Percentiles rank a stretch among this genome's conserved stretches.
phyloP scores from a whole-genome alignment of 2,113 vertebrate genomes.

The Pelmatolapia mariae region DNA sequence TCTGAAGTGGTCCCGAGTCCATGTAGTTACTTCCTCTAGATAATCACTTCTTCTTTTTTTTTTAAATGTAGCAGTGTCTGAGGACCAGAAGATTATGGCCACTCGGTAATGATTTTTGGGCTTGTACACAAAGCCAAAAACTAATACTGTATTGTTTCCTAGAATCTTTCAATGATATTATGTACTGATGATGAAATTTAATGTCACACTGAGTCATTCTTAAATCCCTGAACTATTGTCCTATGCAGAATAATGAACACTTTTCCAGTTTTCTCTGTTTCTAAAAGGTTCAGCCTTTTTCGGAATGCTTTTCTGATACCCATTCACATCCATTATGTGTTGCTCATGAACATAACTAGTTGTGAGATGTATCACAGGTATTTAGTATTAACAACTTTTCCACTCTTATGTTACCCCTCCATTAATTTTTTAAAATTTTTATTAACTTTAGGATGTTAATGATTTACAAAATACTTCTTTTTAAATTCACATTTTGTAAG shows the following conservation, averaged over 20 bases:
- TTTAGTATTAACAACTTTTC: neutral
- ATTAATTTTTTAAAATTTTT: rapidly evolving
- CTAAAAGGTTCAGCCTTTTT: neutral
- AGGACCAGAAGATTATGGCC: neutral
- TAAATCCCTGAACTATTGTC: neutral
- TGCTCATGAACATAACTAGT: neutral
- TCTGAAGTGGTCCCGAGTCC: neutral
- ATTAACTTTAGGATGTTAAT: neutral
- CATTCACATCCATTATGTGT: neutral
- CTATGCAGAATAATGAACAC: neutral
- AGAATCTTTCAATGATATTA: neutral
- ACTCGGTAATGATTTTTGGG: neutral
- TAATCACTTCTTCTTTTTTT: neutral
- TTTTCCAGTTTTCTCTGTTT: neutral
- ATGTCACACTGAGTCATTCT: neutral
- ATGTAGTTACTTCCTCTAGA: neutral
- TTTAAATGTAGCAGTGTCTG: neutral
- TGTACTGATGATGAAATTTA: neutral
- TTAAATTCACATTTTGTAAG: neutral
- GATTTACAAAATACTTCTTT: neutral
- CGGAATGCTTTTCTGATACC: no score
- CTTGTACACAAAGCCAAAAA: neutral
- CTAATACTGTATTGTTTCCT: neutral
- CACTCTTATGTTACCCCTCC: neutral
- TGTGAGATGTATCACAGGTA: neutral